Percentiles rank a stretch among this genome's conserved stretches.
Conservation (phyloP, 1,140 invertebrate species). For the Ips nitidus region DNA sequence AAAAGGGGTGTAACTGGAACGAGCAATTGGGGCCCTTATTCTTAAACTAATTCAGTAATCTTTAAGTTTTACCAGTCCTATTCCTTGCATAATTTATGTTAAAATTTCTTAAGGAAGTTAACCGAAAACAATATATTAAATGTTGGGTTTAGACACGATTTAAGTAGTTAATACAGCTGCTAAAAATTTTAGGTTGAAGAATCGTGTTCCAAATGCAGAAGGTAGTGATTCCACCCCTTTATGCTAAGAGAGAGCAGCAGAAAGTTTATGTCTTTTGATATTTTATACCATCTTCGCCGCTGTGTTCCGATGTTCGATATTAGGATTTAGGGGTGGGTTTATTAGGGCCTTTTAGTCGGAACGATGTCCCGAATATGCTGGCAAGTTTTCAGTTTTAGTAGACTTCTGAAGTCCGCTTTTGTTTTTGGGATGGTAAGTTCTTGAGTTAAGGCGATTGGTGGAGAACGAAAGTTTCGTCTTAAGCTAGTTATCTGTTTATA, state of each 20-base stretch:
- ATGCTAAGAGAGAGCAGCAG: conserved; percentile 21
- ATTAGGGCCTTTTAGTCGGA: conserved; percentile 28
- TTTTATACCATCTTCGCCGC: conserved; percentile 33
- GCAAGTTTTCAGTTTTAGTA: too few relatives aligned
- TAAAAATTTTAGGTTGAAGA: background rate
- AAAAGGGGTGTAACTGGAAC: conserved; percentile 23
- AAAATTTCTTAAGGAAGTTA: too few relatives aligned
- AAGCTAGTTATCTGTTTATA: too few relatives aligned
- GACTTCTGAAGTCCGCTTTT: too few relatives aligned
- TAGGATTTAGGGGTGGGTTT: conserved; percentile 31
- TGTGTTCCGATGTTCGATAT: conserved; percentile 33
- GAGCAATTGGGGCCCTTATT: conserved; percentile 8
- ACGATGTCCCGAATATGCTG: conserved; percentile 10
- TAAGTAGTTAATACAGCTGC: too few relatives aligned
- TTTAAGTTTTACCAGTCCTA: too few relatives aligned
- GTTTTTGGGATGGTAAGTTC: too few relatives aligned
- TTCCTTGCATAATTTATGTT: too few relatives aligned
- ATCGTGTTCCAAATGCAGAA: background rate
- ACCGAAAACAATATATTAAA: too few relatives aligned
- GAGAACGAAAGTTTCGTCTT: too few relatives aligned
- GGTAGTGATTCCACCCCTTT: conserved; percentile 13
- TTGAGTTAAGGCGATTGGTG: too few relatives aligned
- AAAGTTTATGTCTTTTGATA: conserved; percentile 37
- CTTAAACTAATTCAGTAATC: conserved; percentile 1
- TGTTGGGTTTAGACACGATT: too few relatives aligned